These are phyloP conservation scores for Pseudopodoces humilis DNA, from an alignment of 2,113 vertebrate genomes.

Conservation along the genomic window DNA sequence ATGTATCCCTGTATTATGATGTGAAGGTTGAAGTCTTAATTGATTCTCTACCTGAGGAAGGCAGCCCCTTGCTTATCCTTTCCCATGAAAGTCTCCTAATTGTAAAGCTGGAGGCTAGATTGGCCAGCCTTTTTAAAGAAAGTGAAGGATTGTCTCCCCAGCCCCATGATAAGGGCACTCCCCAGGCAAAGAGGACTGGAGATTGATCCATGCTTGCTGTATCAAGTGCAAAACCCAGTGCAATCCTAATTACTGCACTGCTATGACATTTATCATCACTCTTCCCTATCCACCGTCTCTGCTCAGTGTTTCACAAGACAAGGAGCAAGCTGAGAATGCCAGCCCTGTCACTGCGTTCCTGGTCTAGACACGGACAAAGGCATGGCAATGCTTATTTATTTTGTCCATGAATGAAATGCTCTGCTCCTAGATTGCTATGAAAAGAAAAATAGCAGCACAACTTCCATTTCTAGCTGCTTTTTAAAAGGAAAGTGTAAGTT, in stretches of 20 bases:
- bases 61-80: background rate
- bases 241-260: conserved; percentile 25
- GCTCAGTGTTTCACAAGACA: conserved; percentile 9
- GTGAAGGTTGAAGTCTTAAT: background rate
- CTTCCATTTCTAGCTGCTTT: background rate
- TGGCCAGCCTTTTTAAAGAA: background rate
- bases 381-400: background rate
- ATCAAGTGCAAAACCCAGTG: background rate
- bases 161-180: background rate
- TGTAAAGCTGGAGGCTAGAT: background rate
- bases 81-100: background rate
- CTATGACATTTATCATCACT: conserved; percentile 20
- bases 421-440: background rate
- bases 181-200: background rate
- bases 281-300: background rate
- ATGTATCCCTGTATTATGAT: background rate
- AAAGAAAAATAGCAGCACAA: background rate
- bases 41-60: background rate
- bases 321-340: conserved; percentile 28
- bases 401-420: background rate
- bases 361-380: background rate
- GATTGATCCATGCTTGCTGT: background rate
- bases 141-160: background rate
- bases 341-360: background rate
- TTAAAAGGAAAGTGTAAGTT: background rate